Evolutionary conservation across 2,888 invertebrate species (phyloP).

Genomic region (Calephelis perditalis): DNA sequence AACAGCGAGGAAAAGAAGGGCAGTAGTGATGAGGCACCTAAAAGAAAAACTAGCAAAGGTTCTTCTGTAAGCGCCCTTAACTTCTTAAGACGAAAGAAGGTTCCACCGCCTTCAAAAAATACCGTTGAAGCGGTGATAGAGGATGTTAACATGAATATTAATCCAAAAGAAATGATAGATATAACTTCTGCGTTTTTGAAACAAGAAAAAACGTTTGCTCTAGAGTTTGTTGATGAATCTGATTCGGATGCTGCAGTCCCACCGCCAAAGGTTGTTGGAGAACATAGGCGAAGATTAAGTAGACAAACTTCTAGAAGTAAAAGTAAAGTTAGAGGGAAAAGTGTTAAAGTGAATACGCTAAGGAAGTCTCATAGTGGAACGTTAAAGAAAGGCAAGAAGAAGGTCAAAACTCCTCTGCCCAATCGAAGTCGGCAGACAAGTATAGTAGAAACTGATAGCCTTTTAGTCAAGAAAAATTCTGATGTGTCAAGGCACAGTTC

Average conservation of each 20-base stretch:
- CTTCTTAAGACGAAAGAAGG: constrained; percentile 63
- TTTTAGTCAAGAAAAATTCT: constrained; percentile 52
- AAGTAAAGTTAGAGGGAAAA: constrained; percentile 65
- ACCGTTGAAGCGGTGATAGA: constrained; percentile 63
- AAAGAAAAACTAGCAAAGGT: constrained; percentile 65
- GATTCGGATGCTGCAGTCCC: constrained; percentile 63
- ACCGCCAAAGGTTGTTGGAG: constrained; percentile 50
- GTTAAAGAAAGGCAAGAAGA: constrained; percentile 66
- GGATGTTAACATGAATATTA: constrained; percentile 45
- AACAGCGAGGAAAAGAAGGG: constrained; percentile 51
- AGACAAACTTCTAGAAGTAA: constrained; percentile 69
- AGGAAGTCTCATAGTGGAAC: constrained; percentile 70
- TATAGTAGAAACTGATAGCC: constrained; percentile 56
- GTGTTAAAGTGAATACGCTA: constrained; percentile 62
- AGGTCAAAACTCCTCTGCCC: constrained; percentile 50
- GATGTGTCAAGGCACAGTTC: constrained; percentile 58
- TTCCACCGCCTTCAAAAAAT: constrained; percentile 51
- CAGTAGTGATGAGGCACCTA: constrained; percentile 53
- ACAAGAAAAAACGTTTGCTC: constrained; percentile 56
- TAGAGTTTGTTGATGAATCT: constrained; percentile 49
- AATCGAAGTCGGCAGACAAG: constrained; percentile 64
- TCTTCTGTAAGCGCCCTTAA: constrained; percentile 66
- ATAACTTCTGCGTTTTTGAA: constrained; percentile 62
- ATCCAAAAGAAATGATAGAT: constrained; percentile 55
- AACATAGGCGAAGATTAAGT: constrained; percentile 63